Evolutionary conservation across 2,888 invertebrate species (phyloP).

Genomic region (Elegia similella): DNA sequence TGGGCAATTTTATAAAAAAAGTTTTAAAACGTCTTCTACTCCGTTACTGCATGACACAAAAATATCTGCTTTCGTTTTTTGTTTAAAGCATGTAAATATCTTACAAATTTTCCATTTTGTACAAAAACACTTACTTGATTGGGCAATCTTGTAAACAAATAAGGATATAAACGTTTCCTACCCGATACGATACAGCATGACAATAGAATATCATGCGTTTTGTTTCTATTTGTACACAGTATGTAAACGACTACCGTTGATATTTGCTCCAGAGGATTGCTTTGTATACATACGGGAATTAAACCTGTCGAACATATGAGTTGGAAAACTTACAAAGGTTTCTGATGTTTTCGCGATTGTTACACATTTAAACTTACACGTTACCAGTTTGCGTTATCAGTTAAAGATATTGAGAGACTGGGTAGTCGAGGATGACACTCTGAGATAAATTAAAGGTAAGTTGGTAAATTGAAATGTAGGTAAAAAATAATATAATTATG

Average conservation of each 20-base stretch:
- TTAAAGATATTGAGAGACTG: no score
- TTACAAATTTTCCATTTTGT: no score
- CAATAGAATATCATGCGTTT: slow-evolving; percentile 33
- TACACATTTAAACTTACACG: no score
- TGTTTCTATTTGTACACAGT: slow-evolving; percentile 67
- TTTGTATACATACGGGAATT: slow-evolving; percentile 35
- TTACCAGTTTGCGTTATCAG: no score
- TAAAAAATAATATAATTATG: no score
- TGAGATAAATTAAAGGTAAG: no score
- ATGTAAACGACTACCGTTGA: slow-evolving; percentile 63
- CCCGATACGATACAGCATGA: slow-evolving; percentile 11
- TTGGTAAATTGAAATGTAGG: no score
- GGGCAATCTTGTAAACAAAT: not conserved
- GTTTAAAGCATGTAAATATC: slow-evolving; percentile 74
- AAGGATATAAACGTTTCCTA: not conserved
- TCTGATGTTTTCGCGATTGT: no score
- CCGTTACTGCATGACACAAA: slow-evolving; percentile 20
- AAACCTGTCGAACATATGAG: not conserved
- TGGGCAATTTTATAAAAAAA: not conserved
- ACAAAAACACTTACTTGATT: slow-evolving; percentile 2
- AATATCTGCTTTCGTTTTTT: slow-evolving; percentile 50
- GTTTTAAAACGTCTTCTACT: not conserved
- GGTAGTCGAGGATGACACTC: no score
- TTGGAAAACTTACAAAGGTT: no score
- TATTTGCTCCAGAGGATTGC: slow-evolving; percentile 41